Evolutionary conservation across 2,113 vertebrate genomes (phyloP).

Genomic region (Bagarius yarrelli): DNA sequence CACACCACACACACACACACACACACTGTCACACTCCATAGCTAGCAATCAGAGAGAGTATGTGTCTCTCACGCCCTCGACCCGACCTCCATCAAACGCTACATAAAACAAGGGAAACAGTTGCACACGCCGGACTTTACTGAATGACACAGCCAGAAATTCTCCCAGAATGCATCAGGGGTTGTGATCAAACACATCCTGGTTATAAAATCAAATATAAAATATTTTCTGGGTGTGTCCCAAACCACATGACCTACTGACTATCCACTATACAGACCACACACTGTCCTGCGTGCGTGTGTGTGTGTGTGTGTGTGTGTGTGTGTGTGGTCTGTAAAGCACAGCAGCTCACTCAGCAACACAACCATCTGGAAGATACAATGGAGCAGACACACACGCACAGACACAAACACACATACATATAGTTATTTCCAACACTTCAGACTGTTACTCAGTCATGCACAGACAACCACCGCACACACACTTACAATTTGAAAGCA

Average conservation of each 20-base stretch:
- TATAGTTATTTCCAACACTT: not conserved
- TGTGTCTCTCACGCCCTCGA: not conserved
- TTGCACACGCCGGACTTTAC: constrained; percentile 11
- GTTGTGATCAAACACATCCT: not conserved
- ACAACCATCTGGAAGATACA: constrained; percentile 38
- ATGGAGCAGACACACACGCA: constrained; percentile 15
- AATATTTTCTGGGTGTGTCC: not conserved
- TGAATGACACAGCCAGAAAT: not conserved
- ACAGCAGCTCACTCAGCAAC: constrained; percentile 18
- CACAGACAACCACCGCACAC: constrained; percentile 5
- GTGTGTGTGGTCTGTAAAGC: not conserved
- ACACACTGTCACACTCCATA: constrained; percentile 9
- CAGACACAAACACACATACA: constrained; percentile 30
- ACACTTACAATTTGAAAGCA: not conserved
- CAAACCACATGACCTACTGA: not conserved
- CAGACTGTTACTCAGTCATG: not conserved
- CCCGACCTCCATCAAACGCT: constrained; percentile 21
- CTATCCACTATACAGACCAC: not conserved
- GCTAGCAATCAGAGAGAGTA: not conserved
- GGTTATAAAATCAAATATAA: not conserved
- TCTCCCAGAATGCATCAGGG: constrained; percentile 7
- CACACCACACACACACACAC: constrained; percentile 24
- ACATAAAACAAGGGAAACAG: constrained; percentile 11
- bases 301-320: not conserved
- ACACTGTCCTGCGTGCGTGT: not conserved